Conservation (phyloP, 35 echinoderm and acorn worm genomes). For the Heliocidaris erythrogramma region DNA sequence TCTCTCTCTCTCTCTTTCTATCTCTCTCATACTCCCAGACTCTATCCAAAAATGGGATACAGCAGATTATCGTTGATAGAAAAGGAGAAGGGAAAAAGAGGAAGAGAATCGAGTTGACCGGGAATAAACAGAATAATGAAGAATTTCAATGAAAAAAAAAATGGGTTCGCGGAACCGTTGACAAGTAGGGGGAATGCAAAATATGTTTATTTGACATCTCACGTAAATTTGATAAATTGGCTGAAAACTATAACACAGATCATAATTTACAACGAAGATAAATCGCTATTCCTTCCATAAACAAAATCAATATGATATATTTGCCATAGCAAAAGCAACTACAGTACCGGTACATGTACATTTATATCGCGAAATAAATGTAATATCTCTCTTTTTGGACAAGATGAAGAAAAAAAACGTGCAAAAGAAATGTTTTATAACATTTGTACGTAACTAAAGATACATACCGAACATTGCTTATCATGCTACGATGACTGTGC, state of each 20-base stretch:
- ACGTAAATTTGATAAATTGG: not conserved
- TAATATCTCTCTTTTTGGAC: too few species aligned
- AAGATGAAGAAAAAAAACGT: too few species aligned
- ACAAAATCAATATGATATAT: not conserved
- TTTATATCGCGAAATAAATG: too few species aligned
- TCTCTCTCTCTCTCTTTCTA: not conserved
- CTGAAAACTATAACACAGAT: not conserved
- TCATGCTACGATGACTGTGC: too few species aligned
- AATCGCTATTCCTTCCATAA: not conserved
- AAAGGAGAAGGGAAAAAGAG: not conserved
- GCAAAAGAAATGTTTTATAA: too few species aligned
- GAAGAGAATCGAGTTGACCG: not conserved
- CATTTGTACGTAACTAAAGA: too few species aligned
- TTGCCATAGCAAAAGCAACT: not conserved
- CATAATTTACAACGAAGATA: not conserved
- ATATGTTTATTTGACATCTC: not conserved
- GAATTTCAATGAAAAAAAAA: not conserved
- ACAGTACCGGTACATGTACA: not conserved
- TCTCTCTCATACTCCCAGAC: not conserved
- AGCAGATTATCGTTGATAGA: not conserved
- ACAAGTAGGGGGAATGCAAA: not conserved
- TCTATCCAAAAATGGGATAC: not conserved
- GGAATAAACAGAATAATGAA: not conserved
- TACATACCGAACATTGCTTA: too few species aligned
- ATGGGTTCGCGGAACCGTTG: not conserved